Conservation (phyloP, 2,797 vertebrate genomes). For the Avahi laniger region DNA sequence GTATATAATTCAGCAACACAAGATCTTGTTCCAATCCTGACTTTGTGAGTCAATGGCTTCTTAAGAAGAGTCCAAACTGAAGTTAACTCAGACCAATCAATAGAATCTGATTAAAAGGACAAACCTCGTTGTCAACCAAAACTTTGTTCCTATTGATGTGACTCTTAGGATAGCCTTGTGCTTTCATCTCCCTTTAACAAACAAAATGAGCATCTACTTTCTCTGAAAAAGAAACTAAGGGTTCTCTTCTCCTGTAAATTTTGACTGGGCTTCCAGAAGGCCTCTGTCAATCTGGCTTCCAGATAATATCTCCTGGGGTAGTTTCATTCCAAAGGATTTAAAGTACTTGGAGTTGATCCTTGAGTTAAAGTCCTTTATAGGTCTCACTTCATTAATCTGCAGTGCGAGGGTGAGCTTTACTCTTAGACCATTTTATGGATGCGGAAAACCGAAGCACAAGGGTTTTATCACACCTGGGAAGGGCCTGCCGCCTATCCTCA, state of each 20-base stretch:
- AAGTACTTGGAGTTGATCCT: conserved; percentile 3
- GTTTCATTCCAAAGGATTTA: background rate
- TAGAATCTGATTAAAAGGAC: background rate
- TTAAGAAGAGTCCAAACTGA: conserved; percentile 5
- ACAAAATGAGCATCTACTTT: background rate
- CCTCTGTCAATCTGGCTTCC: background rate
- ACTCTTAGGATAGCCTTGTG: background rate
- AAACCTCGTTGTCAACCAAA: background rate
- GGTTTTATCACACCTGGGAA: background rate
- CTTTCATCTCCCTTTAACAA: background rate
- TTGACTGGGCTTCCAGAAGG: background rate
- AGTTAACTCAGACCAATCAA: background rate
- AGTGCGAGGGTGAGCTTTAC: background rate
- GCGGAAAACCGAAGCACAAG: background rate
- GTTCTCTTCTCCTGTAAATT: background rate
- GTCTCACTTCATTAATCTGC: background rate
- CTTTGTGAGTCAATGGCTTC: background rate
- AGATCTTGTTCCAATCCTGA: background rate
- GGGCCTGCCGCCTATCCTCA: background rate
- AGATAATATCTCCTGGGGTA: background rate
- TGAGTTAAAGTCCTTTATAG: background rate
- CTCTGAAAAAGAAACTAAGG: background rate
- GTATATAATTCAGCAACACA: background rate
- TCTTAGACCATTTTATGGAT: background rate
- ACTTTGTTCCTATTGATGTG: background rate